phyloP scores from a whole-genome alignment of 1,140 invertebrate genomes.

The Campoletis sonorensis region DNA sequence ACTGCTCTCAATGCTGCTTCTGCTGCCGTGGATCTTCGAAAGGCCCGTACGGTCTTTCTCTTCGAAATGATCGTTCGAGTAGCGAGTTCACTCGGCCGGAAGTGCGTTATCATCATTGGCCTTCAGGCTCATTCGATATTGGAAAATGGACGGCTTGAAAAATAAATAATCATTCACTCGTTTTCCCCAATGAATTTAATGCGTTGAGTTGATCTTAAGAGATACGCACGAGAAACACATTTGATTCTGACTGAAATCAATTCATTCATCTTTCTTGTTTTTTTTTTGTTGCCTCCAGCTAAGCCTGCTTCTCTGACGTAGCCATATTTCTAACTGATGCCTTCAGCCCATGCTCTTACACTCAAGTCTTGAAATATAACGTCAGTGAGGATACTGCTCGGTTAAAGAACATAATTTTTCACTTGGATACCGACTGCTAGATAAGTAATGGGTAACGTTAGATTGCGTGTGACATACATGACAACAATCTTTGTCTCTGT shows the following conservation, averaged over 20 bases:
- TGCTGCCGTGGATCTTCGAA: slow-evolving; percentile 58
- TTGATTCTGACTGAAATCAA: background rate
- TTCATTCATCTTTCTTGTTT: too few relatives aligned
- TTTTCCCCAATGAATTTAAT: background rate
- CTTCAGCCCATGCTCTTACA: too few relatives aligned
- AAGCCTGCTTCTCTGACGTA: too few relatives aligned
- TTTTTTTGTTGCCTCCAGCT: too few relatives aligned
- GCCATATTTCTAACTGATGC: too few relatives aligned
- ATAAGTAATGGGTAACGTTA: too few relatives aligned
- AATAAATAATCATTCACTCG: background rate
- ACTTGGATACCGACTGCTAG: too few relatives aligned
- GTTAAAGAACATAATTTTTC: too few relatives aligned
- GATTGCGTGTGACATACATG: too few relatives aligned
- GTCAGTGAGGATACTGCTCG: too few relatives aligned
- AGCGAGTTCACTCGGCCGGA: slow-evolving; percentile 66
- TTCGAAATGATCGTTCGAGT: slow-evolving; percentile 62
- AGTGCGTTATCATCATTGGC: slow-evolving; percentile 61
- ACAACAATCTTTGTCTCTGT: too few relatives aligned
- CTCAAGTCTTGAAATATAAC: too few relatives aligned
- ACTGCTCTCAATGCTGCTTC: slow-evolving; percentile 62
- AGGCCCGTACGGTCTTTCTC: slow-evolving; percentile 19
- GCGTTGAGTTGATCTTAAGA: background rate
- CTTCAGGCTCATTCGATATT: slow-evolving; percentile 29
- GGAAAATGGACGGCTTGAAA: background rate
- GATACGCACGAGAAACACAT: background rate